Percentiles rank a stretch among this genome's conserved stretches.
These are phyloP conservation scores for Psephotus haematonotus DNA, from an alignment of 2,113 vertebrate species.

Conservation along the genomic window DNA sequence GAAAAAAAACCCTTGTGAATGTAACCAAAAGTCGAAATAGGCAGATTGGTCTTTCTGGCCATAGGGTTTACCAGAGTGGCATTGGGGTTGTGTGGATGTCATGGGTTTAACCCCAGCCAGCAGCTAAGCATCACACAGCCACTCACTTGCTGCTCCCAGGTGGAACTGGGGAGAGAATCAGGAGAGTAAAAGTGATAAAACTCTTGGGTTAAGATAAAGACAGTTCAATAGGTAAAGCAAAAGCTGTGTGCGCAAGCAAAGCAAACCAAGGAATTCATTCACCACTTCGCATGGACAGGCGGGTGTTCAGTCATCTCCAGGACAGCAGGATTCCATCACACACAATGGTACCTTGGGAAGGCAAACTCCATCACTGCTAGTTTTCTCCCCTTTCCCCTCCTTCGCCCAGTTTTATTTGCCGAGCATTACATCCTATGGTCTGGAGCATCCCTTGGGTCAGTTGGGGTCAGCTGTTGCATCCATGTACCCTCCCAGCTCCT, in stretches of 20 bases:
- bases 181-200: not conserved
- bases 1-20: not conserved
- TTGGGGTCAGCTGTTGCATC: not conserved
- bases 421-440: not conserved
- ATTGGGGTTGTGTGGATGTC: not conserved
- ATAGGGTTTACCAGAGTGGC: not conserved
- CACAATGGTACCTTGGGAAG: not conserved
- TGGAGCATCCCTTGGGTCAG: not conserved
- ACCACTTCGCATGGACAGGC: not conserved
- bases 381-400: not conserved
- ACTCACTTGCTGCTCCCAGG: not conserved
- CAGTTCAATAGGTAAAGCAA: not conserved
- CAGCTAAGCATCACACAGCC: not conserved
- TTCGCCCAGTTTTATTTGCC: not conserved
- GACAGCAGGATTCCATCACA: not conserved
- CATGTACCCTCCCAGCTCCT: not conserved
- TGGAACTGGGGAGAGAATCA: not conserved
- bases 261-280: not conserved
- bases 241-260: not conserved
- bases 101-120: not conserved
- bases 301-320: not conserved
- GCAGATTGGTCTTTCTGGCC: not conserved
- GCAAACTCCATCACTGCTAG: not conserved
- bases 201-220: not conserved
- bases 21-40: not conserved